Evolutionary conservation across 2,797 vertebrate species (phyloP), one percentile per base, ranked within the genome.

Genomic region (Myotis planiceps): DNA sequence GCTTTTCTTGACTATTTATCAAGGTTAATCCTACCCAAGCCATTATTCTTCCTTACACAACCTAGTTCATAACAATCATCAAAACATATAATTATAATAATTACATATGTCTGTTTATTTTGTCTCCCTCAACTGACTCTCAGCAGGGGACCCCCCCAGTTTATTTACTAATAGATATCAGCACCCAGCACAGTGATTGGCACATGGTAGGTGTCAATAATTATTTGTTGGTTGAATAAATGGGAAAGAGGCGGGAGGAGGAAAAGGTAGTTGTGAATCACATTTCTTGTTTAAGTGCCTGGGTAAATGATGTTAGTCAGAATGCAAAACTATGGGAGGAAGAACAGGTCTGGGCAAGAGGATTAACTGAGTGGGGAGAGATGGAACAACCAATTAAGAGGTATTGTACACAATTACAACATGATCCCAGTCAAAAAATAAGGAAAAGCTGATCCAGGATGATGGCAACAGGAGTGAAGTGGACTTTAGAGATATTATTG

Each of bases 331-430:
- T 55, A 60, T 0, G 4, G 51, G 47, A 89, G 32, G 68, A 95
- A 68, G 45, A 92, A 96, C 84, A 92, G 84, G 94, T 87, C 45
- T 68, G 39, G 60, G 25, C 88, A 93, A 93, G 96, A 94, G 65
- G 90, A 93, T 86, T 94, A 88, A 79, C 80, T 37, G 45, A 86
- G 23, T 82, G 18, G 19, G 80, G 68, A 87, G 45, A 69, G 84
- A 92, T 21, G 65, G 19, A 87, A 37, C 63, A 74, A 91, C 65
- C 49, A 71, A 45, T 72, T 66, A 58, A 89, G 88, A 87, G 37
- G 51, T 32, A 71, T 23, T 51, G 81, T 34, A 13, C 18, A 45
- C n/a, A 88, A 79, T 69, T 74, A 79, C 14, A 71, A 51, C 47
- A 82, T 0, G 45, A 71, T 14, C 81, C 5, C 23, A 65, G 53